Evolutionary conservation across 2,888 invertebrate species (phyloP).

Genomic region (Orchesella flavescens): DNA sequence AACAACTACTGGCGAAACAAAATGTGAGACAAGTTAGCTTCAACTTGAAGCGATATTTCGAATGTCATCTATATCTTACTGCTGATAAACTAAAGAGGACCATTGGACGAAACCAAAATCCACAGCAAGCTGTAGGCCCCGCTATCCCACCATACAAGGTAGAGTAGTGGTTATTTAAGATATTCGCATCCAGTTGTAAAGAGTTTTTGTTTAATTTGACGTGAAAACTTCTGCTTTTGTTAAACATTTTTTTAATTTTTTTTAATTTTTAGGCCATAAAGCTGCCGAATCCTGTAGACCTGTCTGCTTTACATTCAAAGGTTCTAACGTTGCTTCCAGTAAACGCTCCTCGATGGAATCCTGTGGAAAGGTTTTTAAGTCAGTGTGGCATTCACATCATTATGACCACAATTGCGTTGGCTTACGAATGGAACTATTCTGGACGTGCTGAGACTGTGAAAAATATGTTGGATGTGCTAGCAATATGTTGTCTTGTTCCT

Average conservation of each 20-base stretch:
- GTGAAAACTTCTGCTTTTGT: background rate
- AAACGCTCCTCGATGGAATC: conserved; percentile 81
- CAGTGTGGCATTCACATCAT: conserved; percentile 77
- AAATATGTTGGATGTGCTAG: conserved; percentile 88
- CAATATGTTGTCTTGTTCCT: conserved; percentile 92
- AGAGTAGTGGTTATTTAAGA: background rate
- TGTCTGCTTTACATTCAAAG: conserved; percentile 51
- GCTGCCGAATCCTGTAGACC: conserved; percentile 52
- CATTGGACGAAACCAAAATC: conserved; percentile 58
- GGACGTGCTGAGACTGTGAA: conserved; percentile 88
- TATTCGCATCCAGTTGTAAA: background rate
- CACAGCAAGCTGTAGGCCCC: conserved; percentile 52
- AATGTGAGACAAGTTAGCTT: conserved; percentile 69
- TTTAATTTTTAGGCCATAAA: conserved; percentile 44
- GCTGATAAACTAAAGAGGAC: conserved; percentile 67
- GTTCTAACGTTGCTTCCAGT: conserved; percentile 57
- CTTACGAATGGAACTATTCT: conserved; percentile 93
- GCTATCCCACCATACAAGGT: conserved; percentile 63
- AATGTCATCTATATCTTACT: conserved; percentile 68
- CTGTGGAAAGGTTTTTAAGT: conserved; percentile 89
- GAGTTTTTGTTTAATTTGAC: background rate
- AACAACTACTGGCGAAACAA: conserved; percentile 63
- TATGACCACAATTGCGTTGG: conserved; percentile 89
- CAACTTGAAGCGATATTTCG: conserved; percentile 71
- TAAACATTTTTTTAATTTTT: background rate